phyloP scores from a whole-genome alignment of 1,140 invertebrate genomes.

The Orussus abietinus region DNA sequence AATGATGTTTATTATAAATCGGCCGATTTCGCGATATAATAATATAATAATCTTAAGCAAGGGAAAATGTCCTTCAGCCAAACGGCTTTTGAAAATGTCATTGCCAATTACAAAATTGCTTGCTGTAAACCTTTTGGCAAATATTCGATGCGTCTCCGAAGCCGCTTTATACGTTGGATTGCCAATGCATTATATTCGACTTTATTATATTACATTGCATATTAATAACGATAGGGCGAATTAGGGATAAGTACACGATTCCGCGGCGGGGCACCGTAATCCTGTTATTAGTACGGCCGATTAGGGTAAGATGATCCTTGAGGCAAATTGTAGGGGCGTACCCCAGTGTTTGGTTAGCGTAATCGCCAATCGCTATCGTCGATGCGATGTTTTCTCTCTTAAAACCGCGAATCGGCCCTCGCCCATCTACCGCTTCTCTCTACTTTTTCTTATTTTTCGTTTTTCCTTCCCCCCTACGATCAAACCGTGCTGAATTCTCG shows the following conservation, averaged over 20 bases:
- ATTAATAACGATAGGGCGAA: slow-evolving; percentile 42
- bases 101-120: too few relatives aligned
- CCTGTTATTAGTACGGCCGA: slow-evolving; percentile 42
- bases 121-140: too few relatives aligned
- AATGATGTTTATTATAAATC: too few relatives aligned
- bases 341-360: slow-evolving; percentile 43
- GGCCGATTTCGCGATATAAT: too few relatives aligned
- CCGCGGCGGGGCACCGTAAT: slow-evolving; percentile 30
- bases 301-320: slow-evolving; percentile 37
- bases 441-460: slow-evolving; percentile 21
- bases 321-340: slow-evolving; percentile 43
- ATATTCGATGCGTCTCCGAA: too few relatives aligned
- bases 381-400: slow-evolving; percentile 14
- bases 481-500: too few relatives aligned
- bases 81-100: too few relatives aligned
- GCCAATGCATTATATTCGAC: too few relatives aligned
- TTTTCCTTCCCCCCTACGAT: too few relatives aligned
- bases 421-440: slow-evolving; percentile 24
- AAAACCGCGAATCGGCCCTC: slow-evolving; percentile 12
- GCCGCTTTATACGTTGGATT: too few relatives aligned
- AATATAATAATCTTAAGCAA: too few relatives aligned
- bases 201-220: slow-evolving; percentile 32
- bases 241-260: slow-evolving; percentile 45
- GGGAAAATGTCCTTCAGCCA: too few relatives aligned
- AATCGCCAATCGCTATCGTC: slow-evolving; percentile 38